Evolutionary conservation across 2,113 vertebrate genomes (phyloP).

Genomic region (Daubentonia madagascariensis): DNA sequence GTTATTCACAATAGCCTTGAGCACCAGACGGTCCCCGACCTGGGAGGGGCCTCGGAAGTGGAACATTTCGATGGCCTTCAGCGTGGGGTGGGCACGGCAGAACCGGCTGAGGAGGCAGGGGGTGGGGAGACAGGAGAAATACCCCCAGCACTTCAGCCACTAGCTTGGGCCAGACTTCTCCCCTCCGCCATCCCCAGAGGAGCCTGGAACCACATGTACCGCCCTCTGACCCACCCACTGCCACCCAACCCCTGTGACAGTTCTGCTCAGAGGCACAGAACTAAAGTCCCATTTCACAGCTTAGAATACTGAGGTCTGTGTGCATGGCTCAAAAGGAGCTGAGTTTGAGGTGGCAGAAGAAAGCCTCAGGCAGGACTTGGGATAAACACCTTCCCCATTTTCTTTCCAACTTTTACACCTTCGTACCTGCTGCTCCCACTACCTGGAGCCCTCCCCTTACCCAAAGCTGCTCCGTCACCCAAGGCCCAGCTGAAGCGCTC

Average conservation of each 20-base stretch:
- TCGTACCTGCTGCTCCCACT: neutral
- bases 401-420: neutral
- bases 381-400: neutral
- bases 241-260: neutral
- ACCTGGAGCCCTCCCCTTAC: neutral
- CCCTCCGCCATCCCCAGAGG: too few species aligned
- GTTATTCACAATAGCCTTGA: conserved; percentile 98
- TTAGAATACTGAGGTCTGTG: neutral
- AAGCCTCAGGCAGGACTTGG: neutral
- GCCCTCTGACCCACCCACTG: neutral
- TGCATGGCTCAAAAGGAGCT: neutral
- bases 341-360: neutral
- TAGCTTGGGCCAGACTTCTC: neutral
- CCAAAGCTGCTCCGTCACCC: neutral
- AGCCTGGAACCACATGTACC: neutral
- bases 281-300: neutral
- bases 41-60: conserved; percentile 96
- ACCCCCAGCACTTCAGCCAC: neutral
- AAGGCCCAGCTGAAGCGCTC: neutral
- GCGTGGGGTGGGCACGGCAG: conserved; percentile 91
- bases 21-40: conserved; percentile 93
- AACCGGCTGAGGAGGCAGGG: conserved; percentile 86
- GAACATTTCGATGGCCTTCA: conserved; percentile 98
- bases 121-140: neutral
- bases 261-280: neutral